Percentiles rank a stretch among this genome's conserved stretches.
These are phyloP conservation scores for Ectropis crepuscularia DNA, from an alignment of 2,888 invertebrate genomes.

Conservation along the genomic window DNA sequence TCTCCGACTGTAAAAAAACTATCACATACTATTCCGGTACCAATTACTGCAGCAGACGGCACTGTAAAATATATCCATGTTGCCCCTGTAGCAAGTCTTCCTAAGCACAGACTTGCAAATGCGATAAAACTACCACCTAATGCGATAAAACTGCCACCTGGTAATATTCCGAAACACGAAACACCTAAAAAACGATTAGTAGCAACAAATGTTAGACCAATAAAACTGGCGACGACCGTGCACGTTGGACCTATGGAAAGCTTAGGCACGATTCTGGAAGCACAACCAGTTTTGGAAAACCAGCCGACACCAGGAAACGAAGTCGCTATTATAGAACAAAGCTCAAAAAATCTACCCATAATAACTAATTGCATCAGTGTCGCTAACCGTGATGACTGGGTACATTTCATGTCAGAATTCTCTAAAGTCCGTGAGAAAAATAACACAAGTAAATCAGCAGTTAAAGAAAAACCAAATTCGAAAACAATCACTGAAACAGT, in stretches of 20 bases:
- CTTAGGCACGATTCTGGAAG: neutral
- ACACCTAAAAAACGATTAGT: neutral
- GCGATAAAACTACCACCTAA: neutral
- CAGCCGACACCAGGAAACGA: too few species aligned
- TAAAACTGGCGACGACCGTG: neutral
- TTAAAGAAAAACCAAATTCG: too few species aligned
- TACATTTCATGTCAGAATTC: too few species aligned
- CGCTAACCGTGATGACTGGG: too few species aligned
- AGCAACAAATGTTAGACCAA: neutral
- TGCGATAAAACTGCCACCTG: neutral
- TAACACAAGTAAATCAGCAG: too few species aligned
- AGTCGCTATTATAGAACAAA: too few species aligned
- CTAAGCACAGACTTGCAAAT: neutral
- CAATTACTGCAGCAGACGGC: neutral
- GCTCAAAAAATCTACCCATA: too few species aligned
- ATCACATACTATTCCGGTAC: neutral
- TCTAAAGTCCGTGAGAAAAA: too few species aligned
- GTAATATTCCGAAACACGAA: neutral
- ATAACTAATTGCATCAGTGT: too few species aligned
- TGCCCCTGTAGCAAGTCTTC: neutral
- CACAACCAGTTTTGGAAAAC: neutral
- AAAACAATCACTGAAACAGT: too few species aligned
- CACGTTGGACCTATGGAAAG: neutral
- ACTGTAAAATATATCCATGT: neutral
- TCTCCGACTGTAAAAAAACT: neutral